Percentiles rank a stretch among this genome's conserved stretches.
Evolutionary conservation across 2,113 vertebrate genomes (phyloP).

Genomic region (Oryzias woworae): DNA sequence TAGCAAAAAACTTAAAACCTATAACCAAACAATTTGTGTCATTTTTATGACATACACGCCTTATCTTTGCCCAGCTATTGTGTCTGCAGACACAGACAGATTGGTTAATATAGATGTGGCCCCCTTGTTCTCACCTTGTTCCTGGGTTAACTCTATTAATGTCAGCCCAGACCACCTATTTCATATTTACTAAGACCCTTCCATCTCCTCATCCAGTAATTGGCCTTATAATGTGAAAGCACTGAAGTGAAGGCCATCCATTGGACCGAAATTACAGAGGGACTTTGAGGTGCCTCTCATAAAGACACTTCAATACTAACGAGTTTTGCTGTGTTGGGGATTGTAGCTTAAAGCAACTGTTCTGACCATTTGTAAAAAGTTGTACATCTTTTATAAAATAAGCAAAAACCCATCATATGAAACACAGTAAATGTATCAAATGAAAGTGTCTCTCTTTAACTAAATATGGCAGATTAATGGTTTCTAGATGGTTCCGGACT

Average conservation of each 20-base stretch:
- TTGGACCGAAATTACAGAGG: slow-evolving; percentile 70
- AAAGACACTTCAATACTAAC: slow-evolving; percentile 83
- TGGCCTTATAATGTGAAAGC: slow-evolving; percentile 69
- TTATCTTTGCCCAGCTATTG: slow-evolving; percentile 64
- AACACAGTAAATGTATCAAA: slow-evolving; percentile 27
- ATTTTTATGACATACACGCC: slow-evolving; percentile 52
- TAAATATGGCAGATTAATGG: slow-evolving; percentile 14
- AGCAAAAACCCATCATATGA: slow-evolving; percentile 23
- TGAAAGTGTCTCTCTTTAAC: slow-evolving; percentile 6
- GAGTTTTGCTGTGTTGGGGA: slow-evolving; percentile 64
- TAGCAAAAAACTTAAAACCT: neutral
- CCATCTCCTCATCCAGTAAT: slow-evolving; percentile 69
- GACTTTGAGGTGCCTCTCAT: slow-evolving; percentile 66
- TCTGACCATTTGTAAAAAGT: slow-evolving; percentile 58
- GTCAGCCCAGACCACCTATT: slow-evolving; percentile 65
- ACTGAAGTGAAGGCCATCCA: slow-evolving; percentile 70
- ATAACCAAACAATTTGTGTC: slow-evolving; percentile 11
- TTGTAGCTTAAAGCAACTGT: slow-evolving; percentile 72
- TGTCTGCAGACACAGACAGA: slow-evolving; percentile 73
- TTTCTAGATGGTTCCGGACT: neutral
- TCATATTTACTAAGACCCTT: slow-evolving; percentile 77
- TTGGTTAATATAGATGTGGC: slow-evolving; percentile 76
- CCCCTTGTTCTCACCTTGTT: slow-evolving; percentile 57
- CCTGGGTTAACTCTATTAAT: slow-evolving; percentile 80
- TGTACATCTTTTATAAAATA: slow-evolving; percentile 60